Evolutionary conservation across 2,797 vertebrate genomes (phyloP), one percentile per base, ranked within the genome.

Genomic region (Podarcis siculus): DNA sequence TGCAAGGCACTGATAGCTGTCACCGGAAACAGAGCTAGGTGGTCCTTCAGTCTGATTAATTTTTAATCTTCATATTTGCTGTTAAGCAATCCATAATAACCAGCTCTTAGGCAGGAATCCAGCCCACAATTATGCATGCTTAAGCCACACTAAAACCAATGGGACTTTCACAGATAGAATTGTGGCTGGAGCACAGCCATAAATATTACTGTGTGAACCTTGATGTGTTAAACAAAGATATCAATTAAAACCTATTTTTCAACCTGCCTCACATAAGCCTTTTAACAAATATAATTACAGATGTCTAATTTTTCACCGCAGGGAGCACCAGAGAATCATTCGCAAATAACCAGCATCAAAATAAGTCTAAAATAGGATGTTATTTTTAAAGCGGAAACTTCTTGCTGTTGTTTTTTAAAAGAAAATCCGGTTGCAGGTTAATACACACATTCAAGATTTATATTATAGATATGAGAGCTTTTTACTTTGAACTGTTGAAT

Each of bases 301-400:
- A 1, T 35, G 42, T 49, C 39, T 92, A 80, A 25, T 77, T 91
- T 89, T 88, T 89, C 58, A 91, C 82, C n/a, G 45, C 2, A 87
- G 71, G 49, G 69, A 92, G 35, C 21, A 73, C 83, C 27, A 66
- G 89, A 64, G 81, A 85, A 83, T 3, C 42, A 27, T n/a, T 78
- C 17, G 5, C 66, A 91, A 80, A 19, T 25, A 92, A 75, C 89
- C 75, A 67, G 71, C 8, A 81, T n/a, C 21, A n/a, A 64, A 83
- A 90, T 87, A 75, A 89, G 27, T 37, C 79, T 49, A 37, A 82
- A 81, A 83, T 37, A 79, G 80, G 82, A 23, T 12, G 3, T 72
- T 15, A 88, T 27, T 32, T 49, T 58, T 64, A 87, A 90, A 75
- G 88, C 1, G 2, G 37, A 35, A 55, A 84, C 85, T 58, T 77